A percentile compares a stretch with the other conserved stretches of the same genome.
Evolutionary conservation across 2,113 vertebrate genomes (phyloP).

Genomic region (Channa argus): DNA sequence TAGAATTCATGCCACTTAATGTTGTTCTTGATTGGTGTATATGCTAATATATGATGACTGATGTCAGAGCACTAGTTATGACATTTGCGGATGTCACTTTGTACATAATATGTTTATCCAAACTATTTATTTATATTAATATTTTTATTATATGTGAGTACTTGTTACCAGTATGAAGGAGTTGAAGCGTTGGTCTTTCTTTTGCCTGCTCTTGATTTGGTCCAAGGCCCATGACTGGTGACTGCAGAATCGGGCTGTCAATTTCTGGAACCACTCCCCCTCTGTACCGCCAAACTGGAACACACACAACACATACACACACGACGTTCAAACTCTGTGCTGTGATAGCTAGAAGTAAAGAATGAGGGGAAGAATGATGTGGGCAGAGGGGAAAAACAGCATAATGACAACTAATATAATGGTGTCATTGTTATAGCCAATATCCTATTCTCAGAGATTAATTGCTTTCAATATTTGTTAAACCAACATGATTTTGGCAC

Average conservation of each 20-base stretch:
- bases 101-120: too few species aligned
- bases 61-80: too few species aligned
- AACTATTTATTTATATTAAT: too few species aligned
- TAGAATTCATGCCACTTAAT: too few species aligned
- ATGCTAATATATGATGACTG: too few species aligned
- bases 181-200: conserved; percentile 88
- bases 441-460: conserved; percentile 12
- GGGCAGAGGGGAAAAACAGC: not conserved
- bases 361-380: not conserved
- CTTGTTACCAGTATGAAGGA: conserved; percentile 87
- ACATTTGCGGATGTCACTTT: not conserved
- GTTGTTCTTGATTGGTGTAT: too few species aligned
- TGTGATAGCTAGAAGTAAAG: not conserved
- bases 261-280: conserved; percentile 93
- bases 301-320: not conserved
- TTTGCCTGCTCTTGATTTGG: conserved; percentile 89
- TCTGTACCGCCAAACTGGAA: conserved; percentile 88
- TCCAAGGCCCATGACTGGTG: conserved; percentile 90
- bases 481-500: not conserved
- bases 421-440: not conserved
- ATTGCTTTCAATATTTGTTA: not conserved
- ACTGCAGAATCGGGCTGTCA: conserved; percentile 93
- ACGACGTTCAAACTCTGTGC: not conserved
- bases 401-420: not conserved
- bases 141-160: not conserved